Base-by-base conservation (phyloP, 2,113 vertebrate genomes). In the Halcyon malimbica region DNA sequence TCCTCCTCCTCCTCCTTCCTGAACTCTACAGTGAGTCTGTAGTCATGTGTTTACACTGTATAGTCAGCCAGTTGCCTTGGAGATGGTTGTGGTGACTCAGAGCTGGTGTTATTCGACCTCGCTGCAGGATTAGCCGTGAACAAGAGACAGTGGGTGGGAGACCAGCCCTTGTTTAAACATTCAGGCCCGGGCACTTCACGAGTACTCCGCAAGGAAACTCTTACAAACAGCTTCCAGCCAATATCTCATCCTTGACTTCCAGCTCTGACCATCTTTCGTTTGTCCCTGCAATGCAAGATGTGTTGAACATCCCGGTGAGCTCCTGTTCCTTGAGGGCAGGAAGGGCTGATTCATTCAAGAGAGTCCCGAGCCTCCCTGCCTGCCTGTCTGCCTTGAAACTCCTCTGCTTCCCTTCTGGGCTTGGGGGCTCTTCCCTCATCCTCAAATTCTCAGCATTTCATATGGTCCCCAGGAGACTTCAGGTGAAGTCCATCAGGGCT, bases 21-120 rank as follows among this genome's bases (percentile, higher is more conserved):
- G 89, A 54, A 92, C 5, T 21, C 19, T 0, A 6, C 57, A 41
- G 73, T 54, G 82, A 57, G 77, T 94, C 77, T 92, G 86, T 96
- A 93, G 96, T 96, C n/a, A 0, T 83, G 90, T 97, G 89, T 95
- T 95, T 95, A 92, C 67, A 56, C 60, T 64, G 80, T 96, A 80
- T 93, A 71, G 92, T 94, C 63, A 0, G 0, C 56, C 77, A 48
- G 94, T 96, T 97, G 96, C 96, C 93, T 83, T 94, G 97, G 92
- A 59, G 74, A 96, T 96, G 56, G 37, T 67, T 91, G 33, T 41
- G 77, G 80, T 96, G 94, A 97, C 94, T 96, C 90, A 94, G 67
- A 85, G 81, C 28, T 86, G 37, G 90, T 1, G 25, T 96, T 95
- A 64, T 68, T 96, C 95, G 94, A 96, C 78, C 73, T 92, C 14